Percentiles rank a stretch among this genome's conserved stretches.
phyloP scores from a whole-genome alignment of 2,797 vertebrate species.

The Alcedo quadribrachys region DNA sequence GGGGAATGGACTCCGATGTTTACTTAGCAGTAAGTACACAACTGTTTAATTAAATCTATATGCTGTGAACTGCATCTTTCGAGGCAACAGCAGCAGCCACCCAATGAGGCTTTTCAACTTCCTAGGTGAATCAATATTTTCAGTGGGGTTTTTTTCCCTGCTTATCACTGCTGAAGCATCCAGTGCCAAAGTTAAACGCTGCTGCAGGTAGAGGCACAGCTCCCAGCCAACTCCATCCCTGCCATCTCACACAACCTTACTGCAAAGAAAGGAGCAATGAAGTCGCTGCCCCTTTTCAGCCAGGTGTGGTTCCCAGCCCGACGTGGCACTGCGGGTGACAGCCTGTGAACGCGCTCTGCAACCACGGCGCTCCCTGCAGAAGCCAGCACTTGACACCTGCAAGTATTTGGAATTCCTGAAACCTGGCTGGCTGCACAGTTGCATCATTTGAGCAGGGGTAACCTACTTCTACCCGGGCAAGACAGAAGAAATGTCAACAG shows the following conservation, averaged over 20 bases:
- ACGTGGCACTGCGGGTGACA: constrained; percentile 4
- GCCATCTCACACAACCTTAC: not conserved
- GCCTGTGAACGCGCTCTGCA: constrained; percentile 8
- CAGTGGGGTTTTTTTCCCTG: not conserved
- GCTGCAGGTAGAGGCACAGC: not conserved
- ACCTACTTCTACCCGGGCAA: constrained; percentile 24
- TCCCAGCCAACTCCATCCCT: not conserved
- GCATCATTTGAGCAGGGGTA: constrained; percentile 62
- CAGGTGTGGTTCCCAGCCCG: not conserved
- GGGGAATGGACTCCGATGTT: constrained; percentile 1
- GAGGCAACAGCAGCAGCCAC: not conserved
- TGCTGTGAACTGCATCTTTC: not conserved
- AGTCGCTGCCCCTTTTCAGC: constrained; percentile 37
- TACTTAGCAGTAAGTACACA: constrained; percentile 1
- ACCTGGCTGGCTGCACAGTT: constrained; percentile 58
- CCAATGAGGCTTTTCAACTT: not conserved
- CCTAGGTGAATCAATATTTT: not conserved
- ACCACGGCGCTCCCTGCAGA: constrained; percentile 4
- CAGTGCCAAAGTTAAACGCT: not conserved
- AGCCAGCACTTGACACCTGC: constrained; percentile 44
- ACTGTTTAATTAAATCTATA: constrained; percentile 31
- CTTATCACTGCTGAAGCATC: not conserved
- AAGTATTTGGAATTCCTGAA: constrained; percentile 63
- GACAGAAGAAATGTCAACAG: constrained; percentile 52
- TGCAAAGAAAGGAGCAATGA: not conserved